Base-by-base conservation (phyloP, 2,888 invertebrate genomes). In the Luffia ferchaultella region DNA sequence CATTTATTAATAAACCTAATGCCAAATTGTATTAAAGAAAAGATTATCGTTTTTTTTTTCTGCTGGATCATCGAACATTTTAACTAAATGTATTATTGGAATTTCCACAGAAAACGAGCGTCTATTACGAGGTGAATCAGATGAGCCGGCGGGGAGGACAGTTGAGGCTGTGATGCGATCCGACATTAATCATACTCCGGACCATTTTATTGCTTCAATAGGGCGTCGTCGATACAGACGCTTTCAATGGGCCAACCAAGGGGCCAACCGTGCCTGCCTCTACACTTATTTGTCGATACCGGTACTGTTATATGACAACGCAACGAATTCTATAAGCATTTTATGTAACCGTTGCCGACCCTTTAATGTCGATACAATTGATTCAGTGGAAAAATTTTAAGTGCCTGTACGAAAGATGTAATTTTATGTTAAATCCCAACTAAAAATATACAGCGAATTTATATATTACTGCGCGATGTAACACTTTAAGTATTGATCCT, bases 141-240 rank as follows among this genome's bases (percentile, higher is more conserved):
- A 30, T 7, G 12, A 30, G 30, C 30, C 30, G 30, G 30, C 30
- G 30, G 5, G 30, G 30, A 12, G 30, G 30, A 12, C 30, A 30
- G 30, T 3, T 30, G 30, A 20, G 40, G 30, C 17, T 15, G 15
- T 18, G 18, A 12, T n/a, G 18, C 59, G 66, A 61, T 60, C 60
- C 57, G 54, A 62, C 71, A 78, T 79, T 77, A 73, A 78, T 80
- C 78, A 80, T 76, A 69, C 64, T 70, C 67, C 65, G 62, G 65
- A 60, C 30, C 66, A 64, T 65, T 76, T 77, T 76, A 78, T 76
- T 70, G 71, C 72, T 71, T 71, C 67, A 74, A 75, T 74, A 70
- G 73, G 65, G 67, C 58, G 62, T 62, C 58, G 62, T 62, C 67
- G 66, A 70, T 69, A 66, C 57, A 64, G 60, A 55, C 60, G 56